Percentiles rank a stretch among this genome's conserved stretches.
Evolutionary conservation across 2,888 invertebrate species (phyloP).

Genomic region (Orthonevra nobilis): DNA sequence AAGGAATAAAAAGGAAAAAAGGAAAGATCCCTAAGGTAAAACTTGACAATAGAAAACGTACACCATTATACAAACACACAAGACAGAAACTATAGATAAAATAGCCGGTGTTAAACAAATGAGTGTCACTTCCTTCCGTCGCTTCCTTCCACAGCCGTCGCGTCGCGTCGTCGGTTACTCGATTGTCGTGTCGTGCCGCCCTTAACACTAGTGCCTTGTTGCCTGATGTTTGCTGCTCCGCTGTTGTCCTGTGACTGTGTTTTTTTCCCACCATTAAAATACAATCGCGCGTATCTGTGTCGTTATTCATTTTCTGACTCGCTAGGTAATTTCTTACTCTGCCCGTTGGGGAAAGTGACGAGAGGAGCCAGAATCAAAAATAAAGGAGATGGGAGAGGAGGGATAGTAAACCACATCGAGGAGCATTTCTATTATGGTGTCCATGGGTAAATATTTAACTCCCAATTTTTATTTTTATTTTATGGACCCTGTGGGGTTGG

Average conservation of each 20-base stretch:
- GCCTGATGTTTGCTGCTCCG: conserved; percentile 23
- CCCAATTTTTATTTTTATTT: background rate
- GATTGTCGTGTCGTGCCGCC: conserved; percentile 19
- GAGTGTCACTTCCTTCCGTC: conserved; percentile 67
- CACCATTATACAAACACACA: conserved; percentile 2
- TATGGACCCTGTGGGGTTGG: conserved; percentile 5
- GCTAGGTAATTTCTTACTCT: conserved; percentile 34
- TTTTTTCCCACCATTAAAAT: conserved; percentile 16
- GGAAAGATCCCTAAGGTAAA: conserved; percentile 1
- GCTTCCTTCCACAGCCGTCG: conserved; percentile 64
- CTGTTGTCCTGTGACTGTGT: background rate
- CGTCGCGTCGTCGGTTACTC: too few relatives aligned
- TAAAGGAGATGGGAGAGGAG: conserved; percentile 20
- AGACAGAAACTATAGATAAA: conserved; percentile 46
- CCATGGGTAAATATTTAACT: conserved; percentile 63
- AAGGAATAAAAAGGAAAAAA: background rate
- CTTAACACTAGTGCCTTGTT: conserved; percentile 19
- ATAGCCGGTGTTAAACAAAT: conserved; percentile 66
- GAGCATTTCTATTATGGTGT: conserved; percentile 37
- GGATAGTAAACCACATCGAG: too few relatives aligned
- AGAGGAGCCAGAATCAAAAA: conserved; percentile 8
- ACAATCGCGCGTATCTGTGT: conserved; percentile 42
- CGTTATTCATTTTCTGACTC: conserved; percentile 19
- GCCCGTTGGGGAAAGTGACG: background rate
- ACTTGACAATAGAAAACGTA: conserved; percentile 4